These are phyloP conservation scores for Phrynocephalus versicolor DNA, from an alignment of 2,113 vertebrate species.

Conservation along the genomic window DNA sequence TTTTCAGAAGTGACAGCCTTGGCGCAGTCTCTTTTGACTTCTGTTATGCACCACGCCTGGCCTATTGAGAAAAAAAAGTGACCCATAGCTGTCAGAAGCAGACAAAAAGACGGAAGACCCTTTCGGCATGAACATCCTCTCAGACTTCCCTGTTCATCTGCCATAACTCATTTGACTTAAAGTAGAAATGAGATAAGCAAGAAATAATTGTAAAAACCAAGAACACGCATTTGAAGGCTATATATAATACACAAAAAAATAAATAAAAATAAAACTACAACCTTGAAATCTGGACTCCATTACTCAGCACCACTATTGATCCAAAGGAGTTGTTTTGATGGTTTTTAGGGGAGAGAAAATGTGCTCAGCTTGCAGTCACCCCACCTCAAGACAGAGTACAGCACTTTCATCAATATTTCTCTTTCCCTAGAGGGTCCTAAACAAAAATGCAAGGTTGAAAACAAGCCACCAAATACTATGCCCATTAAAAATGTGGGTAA, in stretches of 20 bases:
- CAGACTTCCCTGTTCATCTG: not conserved
- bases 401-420: not conserved
- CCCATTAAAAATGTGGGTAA: not conserved
- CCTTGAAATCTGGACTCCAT: not conserved
- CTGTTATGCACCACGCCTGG: not conserved
- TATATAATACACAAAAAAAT: not conserved
- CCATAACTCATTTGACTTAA: not conserved
- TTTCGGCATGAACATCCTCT: accelerated
- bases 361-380: too few species aligned
- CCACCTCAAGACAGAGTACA: not conserved
- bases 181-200: not conserved
- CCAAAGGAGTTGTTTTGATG: not conserved
- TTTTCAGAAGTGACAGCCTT: not conserved
- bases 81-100: not conserved
- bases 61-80: accelerated
- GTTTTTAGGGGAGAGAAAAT: not conserved
- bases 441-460: not conserved
- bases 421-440: too few species aligned
- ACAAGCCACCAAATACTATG: not conserved
- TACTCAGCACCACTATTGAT: not conserved
- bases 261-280: not conserved
- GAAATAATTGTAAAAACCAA: too few species aligned
- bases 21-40: not conserved
- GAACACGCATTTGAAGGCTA: not conserved
- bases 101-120: not conserved